phyloP scores from a whole-genome alignment of 2,113 vertebrate genomes.

The Tachysurus vachellii region DNA sequence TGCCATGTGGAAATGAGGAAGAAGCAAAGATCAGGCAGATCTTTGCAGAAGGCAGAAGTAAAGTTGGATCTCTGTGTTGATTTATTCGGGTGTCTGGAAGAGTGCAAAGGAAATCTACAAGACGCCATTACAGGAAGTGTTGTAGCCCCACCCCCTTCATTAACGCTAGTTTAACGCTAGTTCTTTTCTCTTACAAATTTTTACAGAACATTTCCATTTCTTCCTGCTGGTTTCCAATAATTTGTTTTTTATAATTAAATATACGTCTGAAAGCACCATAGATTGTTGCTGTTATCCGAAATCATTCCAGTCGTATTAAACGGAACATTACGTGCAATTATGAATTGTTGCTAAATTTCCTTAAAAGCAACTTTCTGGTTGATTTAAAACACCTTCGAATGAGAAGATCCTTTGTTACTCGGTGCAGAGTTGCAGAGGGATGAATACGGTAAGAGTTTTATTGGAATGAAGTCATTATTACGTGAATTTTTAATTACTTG shows the following conservation, averaged over 20 bases:
- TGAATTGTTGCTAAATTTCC: background rate
- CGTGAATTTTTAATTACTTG: too few species aligned
- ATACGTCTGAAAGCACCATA: too few species aligned
- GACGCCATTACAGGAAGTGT: background rate
- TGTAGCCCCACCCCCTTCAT: background rate
- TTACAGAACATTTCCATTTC: too few species aligned
- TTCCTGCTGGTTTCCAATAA: too few species aligned
- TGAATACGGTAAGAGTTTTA: background rate
- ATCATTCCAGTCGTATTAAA: too few species aligned
- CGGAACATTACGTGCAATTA: background rate
- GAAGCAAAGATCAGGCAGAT: background rate
- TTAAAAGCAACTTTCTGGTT: background rate
- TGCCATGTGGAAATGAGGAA: background rate
- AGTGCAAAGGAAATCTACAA: background rate
- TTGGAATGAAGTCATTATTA: background rate
- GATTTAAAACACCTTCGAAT: background rate
- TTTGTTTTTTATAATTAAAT: too few species aligned
- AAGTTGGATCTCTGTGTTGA: background rate
- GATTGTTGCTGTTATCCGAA: too few species aligned
- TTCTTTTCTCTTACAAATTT: background rate
- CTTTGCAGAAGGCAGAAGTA: too few species aligned
- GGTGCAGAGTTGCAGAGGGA: background rate
- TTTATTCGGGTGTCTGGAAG: background rate
- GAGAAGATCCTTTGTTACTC: background rate
- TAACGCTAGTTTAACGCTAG: background rate